Evolutionary conservation across 1,140 invertebrate species (phyloP), one percentile per base, ranked within the genome.

Genomic region (Venustaconcha ellipsiformis): DNA sequence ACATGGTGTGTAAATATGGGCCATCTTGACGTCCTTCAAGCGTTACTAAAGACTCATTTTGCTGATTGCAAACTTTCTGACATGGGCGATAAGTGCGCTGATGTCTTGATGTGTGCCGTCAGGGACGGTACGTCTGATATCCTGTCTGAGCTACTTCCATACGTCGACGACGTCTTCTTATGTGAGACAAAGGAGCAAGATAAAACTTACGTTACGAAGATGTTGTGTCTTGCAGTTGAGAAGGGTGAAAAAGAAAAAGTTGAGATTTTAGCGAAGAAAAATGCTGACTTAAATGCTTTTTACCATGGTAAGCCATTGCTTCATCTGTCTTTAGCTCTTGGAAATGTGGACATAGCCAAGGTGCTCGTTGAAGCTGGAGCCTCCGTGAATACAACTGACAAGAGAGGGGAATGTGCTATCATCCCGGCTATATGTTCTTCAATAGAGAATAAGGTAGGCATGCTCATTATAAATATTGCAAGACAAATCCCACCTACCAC

Each of bases 281-380:
- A 67, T 48, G 73, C 73, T 58, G 60, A 69, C n/a, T 57, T 68
- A 6, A 75, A 70, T 55, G 73, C 30, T 14, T 26, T 4, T 14
- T 68, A 11, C 20, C 18, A 62, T 57, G 73, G 73, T 18, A 69
- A 68, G 48, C 73, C 73, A 6, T n/a, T 75, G 30, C 18, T 75
- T n/a, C 73, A 75, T 56, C 14, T 62, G 37, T 67, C 73, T n/a
- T 67, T 67, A 4, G 14, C 18, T 48, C 30, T 30, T 57, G 73
- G 73, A 63, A n/a, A 64, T 57, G 14, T 26, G 14, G 66, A 62
- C 17, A 56, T 68, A 56, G 58, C 37, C 37, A 23, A 17, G 23
- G 67, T 63, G 37, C 48, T 75, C 37, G 18, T 75, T 13, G 55
- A 63, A 23, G 73, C 66, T 26, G 73, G 73, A 12, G 67, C 57